Conservation (phyloP, 2,797 vertebrate species). For the Crenichthys baileyi region DNA sequence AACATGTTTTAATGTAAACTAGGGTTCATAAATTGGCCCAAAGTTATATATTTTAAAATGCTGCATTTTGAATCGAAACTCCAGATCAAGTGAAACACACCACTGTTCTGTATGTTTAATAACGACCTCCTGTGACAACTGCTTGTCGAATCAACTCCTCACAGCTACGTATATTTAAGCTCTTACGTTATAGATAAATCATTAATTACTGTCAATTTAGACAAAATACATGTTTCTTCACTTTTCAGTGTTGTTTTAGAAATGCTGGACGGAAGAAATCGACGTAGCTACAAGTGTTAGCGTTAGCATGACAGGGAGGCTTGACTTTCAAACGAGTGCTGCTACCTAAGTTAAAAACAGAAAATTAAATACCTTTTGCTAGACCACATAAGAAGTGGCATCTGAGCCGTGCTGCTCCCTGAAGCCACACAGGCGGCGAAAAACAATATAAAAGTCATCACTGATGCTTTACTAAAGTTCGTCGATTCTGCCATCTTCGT, state of each 20-base stretch:
- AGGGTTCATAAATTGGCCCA: too few species aligned
- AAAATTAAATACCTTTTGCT: slow-evolving; percentile 75
- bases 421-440: slow-evolving; percentile 48
- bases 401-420: slow-evolving; percentile 72
- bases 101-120: neutral
- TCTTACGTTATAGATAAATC: neutral
- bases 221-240: neutral
- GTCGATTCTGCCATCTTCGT: slow-evolving; percentile 64
- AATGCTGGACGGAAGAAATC: neutral
- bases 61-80: neutral
- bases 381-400: slow-evolving; percentile 88
- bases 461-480: neutral
- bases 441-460: slow-evolving; percentile 38
- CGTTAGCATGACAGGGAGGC: slow-evolving; percentile 37
- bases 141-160: neutral
- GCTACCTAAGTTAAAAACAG: neutral
- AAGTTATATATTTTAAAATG: neutral
- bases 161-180: neutral
- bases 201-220: neutral
- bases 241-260: neutral
- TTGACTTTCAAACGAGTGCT: neutral
- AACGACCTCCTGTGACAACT: neutral
- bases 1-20: neutral
- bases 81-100: neutral
- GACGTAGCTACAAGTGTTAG: slow-evolving; percentile 44